A percentile compares a stretch with the other conserved stretches of the same genome.
Evolutionary conservation across 2,797 vertebrate genomes (phyloP).

Genomic region (Danio aesculapii): DNA sequence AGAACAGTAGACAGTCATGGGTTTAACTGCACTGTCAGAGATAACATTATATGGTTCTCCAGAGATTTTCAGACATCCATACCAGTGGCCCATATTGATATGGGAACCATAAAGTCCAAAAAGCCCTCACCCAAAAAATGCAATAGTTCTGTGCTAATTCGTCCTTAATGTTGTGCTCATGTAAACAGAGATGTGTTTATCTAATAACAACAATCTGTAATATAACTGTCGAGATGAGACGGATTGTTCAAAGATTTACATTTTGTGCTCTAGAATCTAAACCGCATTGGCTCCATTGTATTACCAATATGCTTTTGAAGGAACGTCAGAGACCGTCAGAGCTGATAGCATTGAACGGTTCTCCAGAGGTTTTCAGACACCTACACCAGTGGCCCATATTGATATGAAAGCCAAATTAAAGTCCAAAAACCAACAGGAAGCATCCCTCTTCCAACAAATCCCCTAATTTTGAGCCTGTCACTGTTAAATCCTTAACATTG

Average conservation of each 20-base stretch:
- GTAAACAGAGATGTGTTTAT: slow-evolving; percentile 40
- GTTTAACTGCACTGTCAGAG: background rate
- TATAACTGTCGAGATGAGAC: background rate
- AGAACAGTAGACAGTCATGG: background rate
- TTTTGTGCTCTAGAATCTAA: too few species aligned
- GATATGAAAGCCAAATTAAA: background rate
- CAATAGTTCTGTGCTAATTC: background rate
- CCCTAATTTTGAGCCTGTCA: background rate
- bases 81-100: background rate
- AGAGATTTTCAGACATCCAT: slow-evolving; percentile 30
- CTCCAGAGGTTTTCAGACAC: slow-evolving; percentile 32
- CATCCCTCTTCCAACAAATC: slow-evolving; percentile 10
- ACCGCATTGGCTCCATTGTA: background rate
- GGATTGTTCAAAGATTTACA: background rate
- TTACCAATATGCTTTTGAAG: slow-evolving; percentile 24
- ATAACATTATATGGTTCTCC: slow-evolving; percentile 2
- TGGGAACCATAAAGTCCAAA: slow-evolving; percentile 14
- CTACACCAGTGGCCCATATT: background rate
- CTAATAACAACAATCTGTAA: background rate
- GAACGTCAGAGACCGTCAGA: background rate
- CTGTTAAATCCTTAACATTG: background rate
- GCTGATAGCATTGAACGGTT: slow-evolving; percentile 1
- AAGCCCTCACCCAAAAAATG: slow-evolving; percentile 5
- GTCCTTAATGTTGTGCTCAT: background rate
- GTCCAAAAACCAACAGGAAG: slow-evolving; percentile 24